Evolutionary conservation across 1,140 invertebrate species (phyloP), one percentile per base, ranked within the genome.

Genomic region (Oedothorax gibbosus): DNA sequence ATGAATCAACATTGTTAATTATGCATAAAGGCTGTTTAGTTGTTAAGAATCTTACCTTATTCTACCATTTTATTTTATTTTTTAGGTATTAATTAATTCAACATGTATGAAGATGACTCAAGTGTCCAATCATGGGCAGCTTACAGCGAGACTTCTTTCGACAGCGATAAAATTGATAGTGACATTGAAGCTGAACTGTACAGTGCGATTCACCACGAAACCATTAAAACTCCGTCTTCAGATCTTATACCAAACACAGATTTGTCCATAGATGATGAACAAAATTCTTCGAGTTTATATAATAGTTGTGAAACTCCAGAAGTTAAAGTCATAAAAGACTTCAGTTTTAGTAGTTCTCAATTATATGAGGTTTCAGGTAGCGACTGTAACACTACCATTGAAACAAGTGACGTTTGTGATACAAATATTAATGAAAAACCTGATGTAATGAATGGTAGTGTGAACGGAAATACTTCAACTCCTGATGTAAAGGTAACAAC

Each of bases 181-280:
- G 86, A 87, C 62, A 21, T 85, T 50, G 86, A 87, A 85, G 84
- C 72, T 15, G 72, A 65, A 35, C 21, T 87, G 0, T 87, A 87
- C 50, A 35, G 75, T 56, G 5, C 56, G 35, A 64, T 87, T 18
- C 84, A 87, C 69, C 66, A 85, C 66, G 49, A 75, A 20, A 2
- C 20, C 14, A 50, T 9, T n/a, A 71, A 56, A 57, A 56, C 57
- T 57, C 71, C 10, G 54, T 20, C 57, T 73, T n/a, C 0, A 49
- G 35, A 18, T 51, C n/a, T 51, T 53, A 11, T 11, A 12, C 8
- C 18, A 12, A 35, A 71, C 53, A 8, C 14, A 20, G 69, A 50
- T n/a, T 50, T n/a, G 14, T 53, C 35, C 49, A 7, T 7, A 14
- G 21, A 20, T 12, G 65, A 68, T 68, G 20, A 7, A 68, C 11